Base-by-base conservation (phyloP, 2,113 vertebrate genomes). In the Hyla sarda region DNA sequence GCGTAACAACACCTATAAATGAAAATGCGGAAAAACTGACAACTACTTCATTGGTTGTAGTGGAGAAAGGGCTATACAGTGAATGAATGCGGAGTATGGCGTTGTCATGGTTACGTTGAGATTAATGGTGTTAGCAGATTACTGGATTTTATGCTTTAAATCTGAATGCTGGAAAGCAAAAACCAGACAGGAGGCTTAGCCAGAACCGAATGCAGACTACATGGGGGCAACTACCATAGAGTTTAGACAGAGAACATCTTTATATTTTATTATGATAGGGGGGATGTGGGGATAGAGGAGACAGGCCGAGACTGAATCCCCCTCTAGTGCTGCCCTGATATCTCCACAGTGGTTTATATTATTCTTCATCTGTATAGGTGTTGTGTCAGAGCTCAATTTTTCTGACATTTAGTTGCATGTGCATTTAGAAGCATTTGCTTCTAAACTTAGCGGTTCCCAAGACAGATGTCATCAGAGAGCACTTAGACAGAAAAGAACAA, bases 51-150 rank as follows among this genome's bases (percentile, higher is more conserved):
- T 32, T 25, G 32, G 21, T 69, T 34, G 6, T 3, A 19, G 30
- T 37, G 37, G n/a, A 30, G 25, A 30, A 23, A 14, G 30, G 62
- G 13, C 28, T 16, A 6, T 41, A 23, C 12, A 3, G 50, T 37
- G 19, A 73, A 72, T 83, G 82, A 72, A 54, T 72, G 45, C 11
- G 12, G 45, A 30, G 13, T n/a, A 54, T 83, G 32, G 45, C 16
- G 82, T 73, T 73, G 16, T n/a, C 32, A 56, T 83, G 65, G 62
- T 52, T 50, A 82, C 48, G 30, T 1, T 28, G n/a, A 54, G 65
- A 52, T 73, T 83, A 83, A n/a, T 41, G 82, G 37, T 73, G 32
- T 73, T 47, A 73, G 47, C 32, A 25, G 67, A 54, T 73, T 72
- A 58, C 30, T 37, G 50, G 50, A 79, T 79, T 56, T 48, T 56